Base-by-base conservation (phyloP, 2,113 vertebrate species). In the Nettapus auritus region DNA sequence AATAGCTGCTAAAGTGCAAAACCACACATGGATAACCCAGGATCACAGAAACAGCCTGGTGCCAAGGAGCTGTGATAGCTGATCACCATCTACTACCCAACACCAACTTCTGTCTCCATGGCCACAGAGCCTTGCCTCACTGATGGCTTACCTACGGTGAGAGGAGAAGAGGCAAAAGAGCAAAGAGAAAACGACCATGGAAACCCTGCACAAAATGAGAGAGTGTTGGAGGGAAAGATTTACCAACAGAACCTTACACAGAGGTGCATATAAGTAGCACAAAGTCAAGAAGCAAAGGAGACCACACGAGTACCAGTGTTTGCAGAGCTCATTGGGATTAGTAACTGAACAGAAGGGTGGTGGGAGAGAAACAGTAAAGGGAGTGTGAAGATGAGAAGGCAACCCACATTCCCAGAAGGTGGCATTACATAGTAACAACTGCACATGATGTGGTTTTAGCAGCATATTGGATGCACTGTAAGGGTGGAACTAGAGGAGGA, bases 371-470 rank as follows among this genome's bases (percentile, higher is more conserved):
- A 60, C 5, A 3, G 4, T 6, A 25, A 33, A 83, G 25, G 28
- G 66, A 62, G 5, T 68, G 68, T 28, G 83, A 90, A 73, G 64
- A 18, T 38, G 15, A 84, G 76, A 89, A 82, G 40, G 18, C 57
- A 86, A 34, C 40, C 33, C 59, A 62, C 25, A 44, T n/a, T 40
- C n/a, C 18, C 64, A 78, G 73, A 83, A 77, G 42, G 46, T 76
- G 42, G 29, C 26, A 92, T 78, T 63, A 42, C 12, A 22, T 48
- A 93, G 76, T 78, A 55, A 82, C 78, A 81, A 67, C 71, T 55
- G 26, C 42, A 52, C 64, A 53, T 29, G 25, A 12, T 14, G 68
- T 29, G 57, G 31, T 13, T 69, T 90, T 83, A 44, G 70, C 53
- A 59, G 26, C 22, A 10, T 33, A 13, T 42, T 50, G 40, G 59